Evolutionary conservation across 1,140 invertebrate species (phyloP), one percentile per base, ranked within the genome.

Genomic region (Trichonephila inaurata): DNA sequence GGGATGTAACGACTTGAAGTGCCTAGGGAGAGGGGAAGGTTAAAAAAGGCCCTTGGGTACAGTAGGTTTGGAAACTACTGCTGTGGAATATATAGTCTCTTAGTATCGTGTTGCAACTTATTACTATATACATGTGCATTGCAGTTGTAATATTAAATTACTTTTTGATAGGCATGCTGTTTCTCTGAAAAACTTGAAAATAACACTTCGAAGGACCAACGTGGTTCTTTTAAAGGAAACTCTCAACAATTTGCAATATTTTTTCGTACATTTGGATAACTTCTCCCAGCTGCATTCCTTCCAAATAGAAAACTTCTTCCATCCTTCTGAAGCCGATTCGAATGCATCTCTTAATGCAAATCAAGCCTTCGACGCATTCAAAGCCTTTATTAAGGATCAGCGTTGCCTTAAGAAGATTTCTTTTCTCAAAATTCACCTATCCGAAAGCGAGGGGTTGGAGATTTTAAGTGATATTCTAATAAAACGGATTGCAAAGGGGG

Each of bases 401-500:
- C 24, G 10, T 2, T 21, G 14, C 3, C 64, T 92, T 12, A 33
- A 40, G 6, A 86, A 77, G 19, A 44, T 92, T 1, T 7, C 5
- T 14, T 28, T 92, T 14, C 28, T 60, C 1, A 86, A 92, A 21
- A 21, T 83, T 10, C 82, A 18, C 10, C 87, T 92, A 28, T 28
- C 62, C 3, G 62, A 87, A 51, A 19, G 2, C 3, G 64, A 60
- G n/a, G 91, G 91, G 8, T 40, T 92, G 44, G 82, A 86, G 12
- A 87, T 92, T 28, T 60, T 92, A 10, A 61, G 19, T 6, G 24
- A 40, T 8, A 19, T 92, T 16, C 82, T 10, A 4, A 40, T 8
- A 61, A 64, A 92, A 92, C 40, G 24, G 44, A 8, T 60, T 92
- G 21, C 16, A 28, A 61, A n/a, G n/a, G n/a, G n/a, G n/a, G n/a